These are phyloP conservation scores for Podilymbus podiceps DNA, from an alignment of 2,113 vertebrate species.

Conservation along the genomic window DNA sequence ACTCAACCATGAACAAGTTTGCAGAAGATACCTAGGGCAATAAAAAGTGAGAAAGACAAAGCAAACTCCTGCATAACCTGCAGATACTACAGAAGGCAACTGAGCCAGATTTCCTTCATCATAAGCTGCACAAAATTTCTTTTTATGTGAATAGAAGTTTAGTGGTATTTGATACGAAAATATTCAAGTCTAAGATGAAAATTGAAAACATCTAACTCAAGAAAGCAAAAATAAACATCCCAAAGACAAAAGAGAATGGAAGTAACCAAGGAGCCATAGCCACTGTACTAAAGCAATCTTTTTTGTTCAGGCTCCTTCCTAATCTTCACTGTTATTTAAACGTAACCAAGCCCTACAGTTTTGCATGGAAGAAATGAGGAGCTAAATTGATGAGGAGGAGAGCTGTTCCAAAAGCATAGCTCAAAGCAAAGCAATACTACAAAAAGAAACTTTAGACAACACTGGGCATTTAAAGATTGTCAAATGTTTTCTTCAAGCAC, in stretches of 20 bases:
- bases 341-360: background rate
- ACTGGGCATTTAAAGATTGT: background rate
- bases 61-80: background rate
- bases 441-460: background rate
- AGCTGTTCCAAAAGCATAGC: background rate
- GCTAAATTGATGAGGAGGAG: background rate
- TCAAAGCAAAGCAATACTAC: background rate
- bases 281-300: background rate
- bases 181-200: background rate
- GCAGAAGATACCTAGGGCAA: background rate
- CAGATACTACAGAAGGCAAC: background rate
- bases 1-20: background rate
- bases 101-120: background rate
- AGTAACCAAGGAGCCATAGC: background rate
- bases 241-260: background rate
- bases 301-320: background rate
- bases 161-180: background rate
- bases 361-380: background rate
- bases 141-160: background rate
- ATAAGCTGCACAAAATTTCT: background rate
- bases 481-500: background rate
- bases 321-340: background rate
- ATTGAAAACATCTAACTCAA: background rate
- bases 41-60: background rate
- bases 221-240: slow-evolving; percentile 6